Conservation (phyloP, 1,140 invertebrate genomes). For the Protaetia brevitarsis region DNA sequence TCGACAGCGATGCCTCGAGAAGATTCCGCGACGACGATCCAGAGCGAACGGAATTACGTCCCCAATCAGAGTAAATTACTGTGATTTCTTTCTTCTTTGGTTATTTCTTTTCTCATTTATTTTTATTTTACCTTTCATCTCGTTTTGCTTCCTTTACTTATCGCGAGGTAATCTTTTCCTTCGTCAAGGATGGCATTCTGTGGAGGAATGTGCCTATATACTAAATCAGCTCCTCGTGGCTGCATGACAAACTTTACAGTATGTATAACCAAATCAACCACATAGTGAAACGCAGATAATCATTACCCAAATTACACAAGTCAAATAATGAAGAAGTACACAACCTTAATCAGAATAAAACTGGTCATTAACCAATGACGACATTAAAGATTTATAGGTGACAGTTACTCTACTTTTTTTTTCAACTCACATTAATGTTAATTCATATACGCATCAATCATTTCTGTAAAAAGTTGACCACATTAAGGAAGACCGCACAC, state of each 20-base stretch:
- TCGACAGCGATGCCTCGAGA: conserved; percentile 12
- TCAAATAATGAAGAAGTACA: no score
- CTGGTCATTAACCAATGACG: no score
- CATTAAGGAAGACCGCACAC: conserved; percentile 3
- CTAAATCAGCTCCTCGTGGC: no score
- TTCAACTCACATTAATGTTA: background rate
- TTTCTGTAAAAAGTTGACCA: background rate
- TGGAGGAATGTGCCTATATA: background rate
- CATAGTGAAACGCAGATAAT: no score
- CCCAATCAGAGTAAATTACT: conserved; percentile 14
- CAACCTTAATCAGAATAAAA: no score
- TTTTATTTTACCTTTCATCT: background rate
- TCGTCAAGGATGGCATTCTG: background rate
- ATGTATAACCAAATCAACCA: no score
- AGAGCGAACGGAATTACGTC: conserved; percentile 15
- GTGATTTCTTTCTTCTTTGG: background rate
- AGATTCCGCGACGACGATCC: conserved; percentile 4
- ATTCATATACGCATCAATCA: background rate
- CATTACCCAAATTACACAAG: no score
- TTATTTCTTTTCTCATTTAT: background rate
- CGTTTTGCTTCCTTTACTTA: background rate
- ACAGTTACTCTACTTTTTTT: background rate
- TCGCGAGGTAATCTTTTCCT: background rate
- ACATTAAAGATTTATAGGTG: no score
- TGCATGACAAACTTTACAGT: no score